These are phyloP conservation scores for Plotosus lineatus DNA, from an alignment of 2,113 vertebrate genomes.

Conservation along the genomic window DNA sequence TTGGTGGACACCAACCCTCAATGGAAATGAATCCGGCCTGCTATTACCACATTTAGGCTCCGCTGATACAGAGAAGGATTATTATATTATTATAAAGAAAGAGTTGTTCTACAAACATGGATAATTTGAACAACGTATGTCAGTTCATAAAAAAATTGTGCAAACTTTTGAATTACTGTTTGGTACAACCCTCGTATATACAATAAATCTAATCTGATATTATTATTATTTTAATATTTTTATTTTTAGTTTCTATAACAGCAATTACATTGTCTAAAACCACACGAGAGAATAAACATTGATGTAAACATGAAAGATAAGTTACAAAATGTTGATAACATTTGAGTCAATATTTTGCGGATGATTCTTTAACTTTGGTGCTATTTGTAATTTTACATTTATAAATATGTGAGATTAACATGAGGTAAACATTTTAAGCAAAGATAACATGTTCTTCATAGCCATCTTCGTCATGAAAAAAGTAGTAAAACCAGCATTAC, in stretches of 20 bases:
- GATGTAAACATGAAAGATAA: no score
- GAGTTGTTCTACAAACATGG: no score
- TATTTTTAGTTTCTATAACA: background rate
- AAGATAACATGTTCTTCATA: background rate
- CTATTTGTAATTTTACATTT: background rate
- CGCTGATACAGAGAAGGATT: no score
- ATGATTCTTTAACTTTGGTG: background rate
- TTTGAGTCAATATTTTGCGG: background rate
- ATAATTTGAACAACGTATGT: no score
- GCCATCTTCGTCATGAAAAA: background rate
- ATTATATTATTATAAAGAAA: no score
- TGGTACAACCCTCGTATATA: background rate
- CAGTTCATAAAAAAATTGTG: background rate
- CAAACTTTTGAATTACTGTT: no score
- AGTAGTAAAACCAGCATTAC: background rate
- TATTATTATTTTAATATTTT: background rate
- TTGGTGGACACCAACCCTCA: no score
- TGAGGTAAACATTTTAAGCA: background rate
- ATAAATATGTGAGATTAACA: background rate
- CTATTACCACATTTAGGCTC: no score
- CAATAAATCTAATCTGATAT: background rate
- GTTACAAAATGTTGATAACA: background rate
- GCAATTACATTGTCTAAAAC: background rate
- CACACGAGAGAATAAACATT: background rate
- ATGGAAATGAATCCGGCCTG: no score